Evolutionary conservation across 92 coral and sea anemone genomes (phyloP).

Genomic region (Pocillopora grandis): DNA sequence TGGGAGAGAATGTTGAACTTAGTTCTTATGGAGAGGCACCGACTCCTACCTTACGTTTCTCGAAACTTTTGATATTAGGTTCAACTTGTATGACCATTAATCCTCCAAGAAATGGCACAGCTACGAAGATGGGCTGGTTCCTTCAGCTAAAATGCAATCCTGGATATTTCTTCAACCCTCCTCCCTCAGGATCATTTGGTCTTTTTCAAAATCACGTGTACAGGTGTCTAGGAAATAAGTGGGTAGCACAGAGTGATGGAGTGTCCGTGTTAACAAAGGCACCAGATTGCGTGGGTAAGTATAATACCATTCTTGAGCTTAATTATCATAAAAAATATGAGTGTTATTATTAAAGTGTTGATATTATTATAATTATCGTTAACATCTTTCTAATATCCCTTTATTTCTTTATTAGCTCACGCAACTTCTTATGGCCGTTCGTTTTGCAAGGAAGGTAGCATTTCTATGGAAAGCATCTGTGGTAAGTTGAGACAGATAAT

Average conservation of each 20-base stretch:
- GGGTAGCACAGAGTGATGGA: slow-evolving; percentile 19
- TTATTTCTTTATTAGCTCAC: too few species aligned
- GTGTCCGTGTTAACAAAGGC: slow-evolving; percentile 44
- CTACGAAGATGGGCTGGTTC: not conserved
- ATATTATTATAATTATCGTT: too few species aligned
- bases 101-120: slow-evolving; percentile 69
- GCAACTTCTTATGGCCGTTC: not conserved
- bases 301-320: not conserved
- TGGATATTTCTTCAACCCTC: slow-evolving; percentile 72
- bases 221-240: slow-evolving; percentile 16
- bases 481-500: slow-evolving; percentile 8
- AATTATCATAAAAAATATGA: too few species aligned
- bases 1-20: too few species aligned
- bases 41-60: too few species aligned
- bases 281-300: slow-evolving; percentile 87
- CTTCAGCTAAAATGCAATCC: slow-evolving; percentile 48
- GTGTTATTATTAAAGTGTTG: too few species aligned
- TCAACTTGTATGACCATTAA: slow-evolving; percentile 38
- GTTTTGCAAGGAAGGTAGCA: slow-evolving; percentile 19
- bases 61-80: slow-evolving; percentile 19
- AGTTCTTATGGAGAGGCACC: too few species aligned
- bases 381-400: too few species aligned
- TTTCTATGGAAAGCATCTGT: slow-evolving; percentile 2
- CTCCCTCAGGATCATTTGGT: slow-evolving; percentile 41
- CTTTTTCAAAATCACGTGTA: slow-evolving; percentile 8